Conservation (phyloP, 2,113 vertebrate genomes). For the Oncorhynchus clarkii region DNA sequence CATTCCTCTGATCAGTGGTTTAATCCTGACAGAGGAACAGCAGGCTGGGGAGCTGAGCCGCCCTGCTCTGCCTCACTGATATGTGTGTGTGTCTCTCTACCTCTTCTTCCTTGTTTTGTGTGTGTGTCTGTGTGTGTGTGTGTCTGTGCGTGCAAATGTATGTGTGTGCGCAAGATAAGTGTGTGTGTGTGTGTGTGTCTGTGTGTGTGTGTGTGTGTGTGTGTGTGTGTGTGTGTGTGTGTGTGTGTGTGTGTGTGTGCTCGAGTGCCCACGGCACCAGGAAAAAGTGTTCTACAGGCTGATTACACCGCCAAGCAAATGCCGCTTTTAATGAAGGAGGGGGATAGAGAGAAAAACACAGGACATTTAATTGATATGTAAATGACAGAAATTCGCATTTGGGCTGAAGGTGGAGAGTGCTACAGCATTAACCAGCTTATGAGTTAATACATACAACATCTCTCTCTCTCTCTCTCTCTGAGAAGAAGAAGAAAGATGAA, state of each 20-base stretch:
- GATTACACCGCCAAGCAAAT: slow-evolving; percentile 59
- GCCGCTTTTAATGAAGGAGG: slow-evolving; percentile 65
- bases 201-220: too few relatives aligned
- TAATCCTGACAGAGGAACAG: slow-evolving; percentile 69
- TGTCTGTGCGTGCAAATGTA: too few relatives aligned
- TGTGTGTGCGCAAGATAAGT: too few relatives aligned
- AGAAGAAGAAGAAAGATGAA: slow-evolving; percentile 50
- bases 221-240: too few relatives aligned
- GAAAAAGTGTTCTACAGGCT: slow-evolving; percentile 57
- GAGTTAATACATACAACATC: slow-evolving; percentile 62
- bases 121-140: too few relatives aligned
- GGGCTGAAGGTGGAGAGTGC: slow-evolving; percentile 70
- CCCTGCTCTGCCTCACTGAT: slow-evolving; percentile 13
- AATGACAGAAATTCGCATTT: slow-evolving; percentile 72
- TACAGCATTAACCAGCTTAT: slow-evolving; percentile 72
- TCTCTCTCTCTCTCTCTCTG: too few relatives aligned
- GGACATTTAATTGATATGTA: slow-evolving; percentile 77
- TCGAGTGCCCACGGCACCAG: slow-evolving; percentile 10
- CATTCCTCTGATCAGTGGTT: slow-evolving; percentile 70
- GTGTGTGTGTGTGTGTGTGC: background rate
- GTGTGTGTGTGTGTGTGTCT: too few relatives aligned
- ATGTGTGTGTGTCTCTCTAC: too few relatives aligned
- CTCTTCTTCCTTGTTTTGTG: too few relatives aligned
- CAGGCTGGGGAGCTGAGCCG: slow-evolving; percentile 40
- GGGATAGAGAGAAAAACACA: slow-evolving; percentile 41